Percentiles rank a stretch among this genome's conserved stretches.
Evolutionary conservation across 2,113 vertebrate genomes (phyloP).

Genomic region (Trogon surrucura): DNA sequence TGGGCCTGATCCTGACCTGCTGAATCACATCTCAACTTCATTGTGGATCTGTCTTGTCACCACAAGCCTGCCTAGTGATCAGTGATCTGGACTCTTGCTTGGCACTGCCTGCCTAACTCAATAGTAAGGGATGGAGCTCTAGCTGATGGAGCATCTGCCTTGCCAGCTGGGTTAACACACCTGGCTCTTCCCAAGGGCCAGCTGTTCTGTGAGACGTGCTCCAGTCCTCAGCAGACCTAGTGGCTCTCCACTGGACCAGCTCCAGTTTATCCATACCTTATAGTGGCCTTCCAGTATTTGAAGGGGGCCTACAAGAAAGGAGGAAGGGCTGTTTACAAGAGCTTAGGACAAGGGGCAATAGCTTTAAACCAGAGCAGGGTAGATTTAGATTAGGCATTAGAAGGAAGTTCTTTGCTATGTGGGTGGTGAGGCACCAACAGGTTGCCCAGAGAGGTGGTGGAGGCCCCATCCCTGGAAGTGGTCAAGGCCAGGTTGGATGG

Average conservation of each 20-base stretch:
- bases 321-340: too few species aligned
- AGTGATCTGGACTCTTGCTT: neutral
- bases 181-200: fast-evolving
- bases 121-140: neutral
- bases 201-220: fast-evolving
- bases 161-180: neutral
- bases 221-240: fast-evolving
- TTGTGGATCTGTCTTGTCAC: neutral
- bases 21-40: neutral
- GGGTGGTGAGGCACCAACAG: too few species aligned
- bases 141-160: neutral
- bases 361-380: too few species aligned
- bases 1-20: neutral
- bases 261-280: neutral
- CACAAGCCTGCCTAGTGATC: neutral
- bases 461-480: too few species aligned
- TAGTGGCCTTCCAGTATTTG: too few species aligned
- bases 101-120: neutral
- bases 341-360: too few species aligned
- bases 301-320: too few species aligned
- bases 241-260: neutral
- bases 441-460: too few species aligned
- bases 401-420: too few species aligned
- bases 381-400: too few species aligned
- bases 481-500: too few species aligned